Percentiles rank a stretch among this genome's conserved stretches.
Evolutionary conservation across 2,113 vertebrate species (phyloP).

Genomic region (Oceanites oceanicus): DNA sequence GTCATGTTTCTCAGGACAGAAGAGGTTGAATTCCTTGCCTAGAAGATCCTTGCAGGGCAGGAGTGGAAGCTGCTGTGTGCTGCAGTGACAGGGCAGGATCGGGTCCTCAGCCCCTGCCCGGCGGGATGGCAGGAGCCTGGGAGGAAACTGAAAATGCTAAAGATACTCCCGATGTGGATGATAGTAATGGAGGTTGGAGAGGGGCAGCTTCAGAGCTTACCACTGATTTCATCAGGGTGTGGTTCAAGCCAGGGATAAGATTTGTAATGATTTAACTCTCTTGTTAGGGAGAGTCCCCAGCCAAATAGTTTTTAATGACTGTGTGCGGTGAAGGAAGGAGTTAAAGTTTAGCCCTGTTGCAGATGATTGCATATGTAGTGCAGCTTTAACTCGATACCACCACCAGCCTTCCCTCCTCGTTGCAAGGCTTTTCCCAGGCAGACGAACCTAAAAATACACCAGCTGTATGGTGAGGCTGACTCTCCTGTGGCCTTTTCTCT

Average conservation of each 20-base stretch:
- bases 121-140: not conserved
- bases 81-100: not conserved
- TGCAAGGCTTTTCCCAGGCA: constrained; percentile 48
- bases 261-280: not conserved
- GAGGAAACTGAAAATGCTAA: not conserved
- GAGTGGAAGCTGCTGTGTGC: not conserved
- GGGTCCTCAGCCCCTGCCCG: not conserved
- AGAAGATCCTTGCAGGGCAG: not conserved
- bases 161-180: not conserved
- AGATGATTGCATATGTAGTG: not conserved
- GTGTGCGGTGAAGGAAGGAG: not conserved
- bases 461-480: not conserved
- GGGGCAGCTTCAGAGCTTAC: not conserved
- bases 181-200: not conserved
- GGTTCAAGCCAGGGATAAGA: not conserved
- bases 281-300: not conserved
- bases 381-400: not conserved
- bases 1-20: not conserved
- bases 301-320: not conserved
- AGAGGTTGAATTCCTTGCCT: not conserved
- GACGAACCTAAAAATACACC: constrained; percentile 46
- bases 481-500: constrained; percentile 38
- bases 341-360: constrained; percentile 32
- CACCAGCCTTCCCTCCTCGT: constrained; percentile 29
- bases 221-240: constrained; percentile 6